These are phyloP conservation scores for Hemiprocne comata DNA, from an alignment of 2,113 vertebrate species.

Conservation along the genomic window DNA sequence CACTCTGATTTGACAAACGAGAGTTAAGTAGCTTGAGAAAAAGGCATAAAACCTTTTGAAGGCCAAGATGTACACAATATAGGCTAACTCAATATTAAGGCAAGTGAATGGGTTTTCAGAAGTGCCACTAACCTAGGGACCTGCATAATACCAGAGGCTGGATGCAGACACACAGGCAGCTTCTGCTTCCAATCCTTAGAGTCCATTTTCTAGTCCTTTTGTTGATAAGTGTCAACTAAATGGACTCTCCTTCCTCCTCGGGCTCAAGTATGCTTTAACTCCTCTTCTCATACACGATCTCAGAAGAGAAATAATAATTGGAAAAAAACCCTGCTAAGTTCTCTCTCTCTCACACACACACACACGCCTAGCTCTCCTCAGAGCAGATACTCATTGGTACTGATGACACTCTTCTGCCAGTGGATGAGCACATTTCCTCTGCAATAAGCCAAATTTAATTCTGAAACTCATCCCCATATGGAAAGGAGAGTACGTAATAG, in stretches of 20 bases:
- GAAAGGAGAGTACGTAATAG: not conserved
- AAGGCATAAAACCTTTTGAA: not conserved
- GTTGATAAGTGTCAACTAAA: not conserved
- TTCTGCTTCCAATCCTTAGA: not conserved
- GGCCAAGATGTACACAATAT: not conserved
- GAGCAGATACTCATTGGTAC: not conserved
- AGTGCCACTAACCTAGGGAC: not conserved
- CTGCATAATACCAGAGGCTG: not conserved
- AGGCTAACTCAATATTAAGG: not conserved
- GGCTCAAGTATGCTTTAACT: not conserved
- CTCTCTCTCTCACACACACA: too few species aligned
- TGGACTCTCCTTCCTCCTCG: not conserved
- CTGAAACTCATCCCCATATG: not conserved
- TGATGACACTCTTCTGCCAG: not conserved
- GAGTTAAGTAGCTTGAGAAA: not conserved
- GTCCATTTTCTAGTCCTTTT: not conserved
- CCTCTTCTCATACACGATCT: not conserved
- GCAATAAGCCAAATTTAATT: not conserved
- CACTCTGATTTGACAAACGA: not conserved
- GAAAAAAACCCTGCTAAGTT: not conserved
- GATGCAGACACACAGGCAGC: fast-evolving
- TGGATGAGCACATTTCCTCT: not conserved
- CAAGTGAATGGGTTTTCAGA: not conserved
- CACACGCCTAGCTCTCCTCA: not conserved
- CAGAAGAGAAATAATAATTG: not conserved